Base-by-base conservation (phyloP, 2,797 vertebrate species). In the Brotula barbata region DNA sequence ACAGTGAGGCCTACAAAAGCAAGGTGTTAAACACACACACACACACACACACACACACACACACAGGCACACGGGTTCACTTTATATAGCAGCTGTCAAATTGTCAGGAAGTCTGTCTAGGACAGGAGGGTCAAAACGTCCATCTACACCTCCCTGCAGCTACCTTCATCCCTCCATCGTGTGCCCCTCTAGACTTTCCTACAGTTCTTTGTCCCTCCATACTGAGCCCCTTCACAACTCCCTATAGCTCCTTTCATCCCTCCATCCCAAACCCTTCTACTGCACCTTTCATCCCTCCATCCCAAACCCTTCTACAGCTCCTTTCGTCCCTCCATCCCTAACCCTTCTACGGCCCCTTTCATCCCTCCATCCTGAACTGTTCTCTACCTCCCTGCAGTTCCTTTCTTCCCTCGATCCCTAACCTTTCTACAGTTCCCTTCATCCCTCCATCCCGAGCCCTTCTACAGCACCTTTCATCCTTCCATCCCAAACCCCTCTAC, bases 381-480 rank as follows among this genome's bases (percentile, higher is more conserved):
- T 41, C 41, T 49, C 6, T 70, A 58, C 53, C 58, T 64, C 48
- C 15, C 23, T 2, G 10, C 37, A 16, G 1, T 61, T 43, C 16
- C 41, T 42, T 53, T 66, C 74, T 73, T 81, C 73, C 78, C 82
- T 82, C 62, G n/a, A n/a, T n/a, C n/a, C n/a, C n/a, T n/a, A n/a
- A 37, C 36, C 47, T n/a, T n/a, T 8, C 25, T 28, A 4, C 25
- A 28, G 25, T 8, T n/a, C n/a, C 56, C 50, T 51, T 55, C 16
- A 51, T 28, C 25, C 25, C 25, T 28, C 25, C 8, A 28, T 8
- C 25, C 4, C 4, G 25, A 28, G 25, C 36, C 47, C n/a, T n/a
- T 8, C 25, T 28, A 4, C 25, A 28, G 25, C 25, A n/a, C n/a
- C 56, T 48, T 51, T 55, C 16, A 51, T 28, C 25, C 25, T 8